Evolutionary conservation across 2,797 vertebrate genomes (phyloP).

Genomic region (Xiphorhynchus erythropygius): DNA sequence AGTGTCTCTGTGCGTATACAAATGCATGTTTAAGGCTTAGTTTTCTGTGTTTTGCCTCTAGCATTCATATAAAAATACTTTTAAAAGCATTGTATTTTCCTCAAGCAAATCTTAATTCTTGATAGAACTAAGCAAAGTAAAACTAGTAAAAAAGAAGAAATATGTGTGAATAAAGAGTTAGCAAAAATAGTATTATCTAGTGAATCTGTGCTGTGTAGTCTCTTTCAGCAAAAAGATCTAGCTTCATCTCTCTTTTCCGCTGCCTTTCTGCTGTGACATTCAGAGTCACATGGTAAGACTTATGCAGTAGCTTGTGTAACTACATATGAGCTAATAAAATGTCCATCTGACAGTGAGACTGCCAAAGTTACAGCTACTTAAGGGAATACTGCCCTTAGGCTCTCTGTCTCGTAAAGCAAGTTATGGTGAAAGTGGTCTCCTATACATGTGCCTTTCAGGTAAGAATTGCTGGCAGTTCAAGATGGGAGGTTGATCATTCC

Average conservation of each 20-base stretch:
- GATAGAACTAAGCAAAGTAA: background rate
- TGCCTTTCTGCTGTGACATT: background rate
- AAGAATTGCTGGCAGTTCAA: background rate
- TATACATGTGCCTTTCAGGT: background rate
- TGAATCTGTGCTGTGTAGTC: background rate
- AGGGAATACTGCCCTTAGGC: background rate
- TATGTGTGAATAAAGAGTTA: background rate
- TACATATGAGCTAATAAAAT: background rate
- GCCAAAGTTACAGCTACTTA: background rate
- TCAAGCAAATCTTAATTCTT: background rate
- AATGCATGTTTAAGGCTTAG: background rate
- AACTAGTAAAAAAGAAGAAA: background rate
- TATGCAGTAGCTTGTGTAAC: background rate
- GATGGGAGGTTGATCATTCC: rapidly evolving
- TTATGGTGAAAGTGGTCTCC: background rate
- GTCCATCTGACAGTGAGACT: background rate
- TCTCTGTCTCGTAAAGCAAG: background rate
- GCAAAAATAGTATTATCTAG: background rate
- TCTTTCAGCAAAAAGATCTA: background rate
- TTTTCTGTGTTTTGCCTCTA: background rate
- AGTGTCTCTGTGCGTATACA: background rate
- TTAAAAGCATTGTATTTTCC: background rate
- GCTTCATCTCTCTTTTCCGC: background rate
- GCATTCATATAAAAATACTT: background rate
- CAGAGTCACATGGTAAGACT: background rate